Evolutionary conservation across 2,888 invertebrate species (phyloP).

Genomic region (Sarcophaga rosellei): DNA sequence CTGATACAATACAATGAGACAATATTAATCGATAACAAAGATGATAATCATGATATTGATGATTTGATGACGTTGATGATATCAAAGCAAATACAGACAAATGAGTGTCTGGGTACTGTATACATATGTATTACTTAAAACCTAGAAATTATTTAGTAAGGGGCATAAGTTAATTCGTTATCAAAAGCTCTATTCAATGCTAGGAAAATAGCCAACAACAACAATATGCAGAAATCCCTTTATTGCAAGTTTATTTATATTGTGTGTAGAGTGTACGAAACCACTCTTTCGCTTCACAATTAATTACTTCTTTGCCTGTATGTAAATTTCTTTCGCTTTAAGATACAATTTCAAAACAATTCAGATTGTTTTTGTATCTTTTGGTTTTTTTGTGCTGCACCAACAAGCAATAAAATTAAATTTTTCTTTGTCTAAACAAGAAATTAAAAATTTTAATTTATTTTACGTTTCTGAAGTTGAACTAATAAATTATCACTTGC

Average conservation of each 20-base stretch:
- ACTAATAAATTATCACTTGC: too few relatives aligned
- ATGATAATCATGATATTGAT: neutral
- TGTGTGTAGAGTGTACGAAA: neutral
- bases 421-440: neutral
- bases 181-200: too few relatives aligned
- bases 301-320: neutral
- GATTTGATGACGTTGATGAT: slow-evolving; percentile 18
- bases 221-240: too few relatives aligned
- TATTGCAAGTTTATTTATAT: too few relatives aligned
- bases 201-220: too few relatives aligned
- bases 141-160: slow-evolving; percentile 1
- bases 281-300: slow-evolving; percentile 22
- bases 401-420: neutral
- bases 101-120: neutral
- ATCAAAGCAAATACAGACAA: neutral
- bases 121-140: neutral
- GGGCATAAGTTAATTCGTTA: neutral
- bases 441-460: slow-evolving; percentile 20
- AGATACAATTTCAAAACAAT: neutral
- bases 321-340: neutral
- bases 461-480: neutral
- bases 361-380: slow-evolving; percentile 2
- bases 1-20: slow-evolving; percentile 12
- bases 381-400: neutral
- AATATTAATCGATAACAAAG: slow-evolving; percentile 47